Evolutionary conservation across 2,888 invertebrate genomes (phyloP).

Genomic region (Netelia inedita): DNA sequence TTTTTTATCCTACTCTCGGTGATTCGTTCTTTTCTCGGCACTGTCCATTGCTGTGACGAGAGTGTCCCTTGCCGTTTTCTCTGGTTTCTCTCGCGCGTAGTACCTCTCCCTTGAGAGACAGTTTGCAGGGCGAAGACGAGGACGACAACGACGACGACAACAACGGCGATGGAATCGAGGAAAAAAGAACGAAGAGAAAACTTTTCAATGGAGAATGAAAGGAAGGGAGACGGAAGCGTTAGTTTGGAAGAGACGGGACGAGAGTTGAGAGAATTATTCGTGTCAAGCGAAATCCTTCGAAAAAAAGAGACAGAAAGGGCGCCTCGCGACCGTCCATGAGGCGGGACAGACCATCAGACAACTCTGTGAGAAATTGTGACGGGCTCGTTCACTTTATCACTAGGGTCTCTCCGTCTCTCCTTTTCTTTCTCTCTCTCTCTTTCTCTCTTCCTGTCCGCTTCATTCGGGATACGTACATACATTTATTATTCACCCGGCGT

Average conservation of each 20-base stretch:
- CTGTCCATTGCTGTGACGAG: constrained; percentile 17
- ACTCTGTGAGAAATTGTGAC: constrained; percentile 36
- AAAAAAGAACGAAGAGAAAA: constrained; percentile 1
- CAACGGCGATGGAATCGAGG: background rate
- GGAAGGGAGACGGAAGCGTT: background rate
- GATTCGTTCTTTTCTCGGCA: constrained; percentile 12
- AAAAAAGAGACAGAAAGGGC: constrained; percentile 9
- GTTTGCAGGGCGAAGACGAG: background rate
- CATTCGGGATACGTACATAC: constrained; percentile 4
- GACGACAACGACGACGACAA: constrained; percentile 18
- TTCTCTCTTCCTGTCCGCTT: constrained; percentile 3
- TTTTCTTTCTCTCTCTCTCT: constrained; percentile 3
- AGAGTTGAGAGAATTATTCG: constrained; percentile 56
- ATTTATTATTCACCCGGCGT: constrained; percentile 62
- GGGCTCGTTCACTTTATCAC: constrained; percentile 56
- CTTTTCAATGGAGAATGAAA: constrained; percentile 46
- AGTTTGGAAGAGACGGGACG: background rate
- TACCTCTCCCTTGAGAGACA: too few species aligned
- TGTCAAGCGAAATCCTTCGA: constrained; percentile 28
- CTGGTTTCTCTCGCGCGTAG: background rate
- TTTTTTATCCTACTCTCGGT: background rate
- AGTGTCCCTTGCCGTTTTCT: constrained; percentile 29
- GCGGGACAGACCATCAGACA: constrained; percentile 32
- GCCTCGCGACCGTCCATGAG: constrained; percentile 27
- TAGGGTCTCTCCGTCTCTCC: background rate